Conservation (phyloP, 2,888 invertebrate species). For the Watsonalla cultraria region DNA sequence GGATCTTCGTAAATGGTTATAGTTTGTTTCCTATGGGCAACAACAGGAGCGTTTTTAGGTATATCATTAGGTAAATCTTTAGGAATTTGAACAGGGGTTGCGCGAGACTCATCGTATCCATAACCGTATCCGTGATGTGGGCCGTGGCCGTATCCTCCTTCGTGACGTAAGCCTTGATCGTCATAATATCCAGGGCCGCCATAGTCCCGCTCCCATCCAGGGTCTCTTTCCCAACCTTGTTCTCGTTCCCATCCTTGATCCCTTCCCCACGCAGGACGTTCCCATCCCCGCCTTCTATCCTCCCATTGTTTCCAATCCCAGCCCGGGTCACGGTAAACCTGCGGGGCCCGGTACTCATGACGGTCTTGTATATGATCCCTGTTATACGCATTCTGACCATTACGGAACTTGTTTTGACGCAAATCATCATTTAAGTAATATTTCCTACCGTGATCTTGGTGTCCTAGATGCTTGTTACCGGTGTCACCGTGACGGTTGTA, state of each 20-base stretch:
- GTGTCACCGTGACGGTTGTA: constrained; percentile 61
- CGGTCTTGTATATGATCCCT: constrained; percentile 56
- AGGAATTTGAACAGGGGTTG: constrained; percentile 34
- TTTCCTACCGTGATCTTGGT: constrained; percentile 66
- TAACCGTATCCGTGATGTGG: constrained; percentile 63
- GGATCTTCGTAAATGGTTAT: constrained; percentile 76
- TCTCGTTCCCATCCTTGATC: constrained; percentile 38
- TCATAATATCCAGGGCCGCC: constrained; percentile 66
- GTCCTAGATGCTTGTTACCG: constrained; percentile 56
- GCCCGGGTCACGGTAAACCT: constrained; percentile 26
- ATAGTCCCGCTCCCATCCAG: constrained; percentile 53
- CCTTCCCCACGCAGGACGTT: constrained; percentile 38
- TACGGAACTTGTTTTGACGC: constrained; percentile 61
- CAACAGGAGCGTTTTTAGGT: constrained; percentile 56
- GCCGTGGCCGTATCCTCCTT: constrained; percentile 62
- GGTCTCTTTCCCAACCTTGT: constrained; percentile 36
- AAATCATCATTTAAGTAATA: constrained; percentile 66
- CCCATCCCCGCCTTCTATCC: constrained; percentile 18
- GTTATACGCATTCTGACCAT: constrained; percentile 56
- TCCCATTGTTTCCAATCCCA: constrained; percentile 26
- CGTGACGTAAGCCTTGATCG: constrained; percentile 58
- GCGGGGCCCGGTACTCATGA: constrained; percentile 47
- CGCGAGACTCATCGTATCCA: constrained; percentile 58
- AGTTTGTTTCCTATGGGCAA: constrained; percentile 68
- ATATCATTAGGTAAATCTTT: constrained; percentile 22